Evolutionary conservation across 2,797 vertebrate species (phyloP).

Genomic region (Jordanella pulchra): DNA sequence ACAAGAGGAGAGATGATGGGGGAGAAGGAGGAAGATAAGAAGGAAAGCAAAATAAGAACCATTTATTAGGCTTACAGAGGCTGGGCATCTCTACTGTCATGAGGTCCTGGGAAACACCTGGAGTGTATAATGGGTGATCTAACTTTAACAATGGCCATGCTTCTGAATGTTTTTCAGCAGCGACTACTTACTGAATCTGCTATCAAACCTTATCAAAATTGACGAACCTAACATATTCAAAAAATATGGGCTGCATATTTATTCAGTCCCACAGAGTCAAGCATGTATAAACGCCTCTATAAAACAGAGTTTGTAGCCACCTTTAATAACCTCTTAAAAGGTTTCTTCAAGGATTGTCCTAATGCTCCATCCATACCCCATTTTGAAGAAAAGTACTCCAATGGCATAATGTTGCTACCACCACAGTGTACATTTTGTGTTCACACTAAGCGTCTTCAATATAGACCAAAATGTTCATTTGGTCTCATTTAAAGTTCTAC

Average conservation of each 20-base stretch:
- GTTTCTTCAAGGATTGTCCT: no score
- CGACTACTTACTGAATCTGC: constrained; percentile 11
- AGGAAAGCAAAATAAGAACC: constrained; percentile 44
- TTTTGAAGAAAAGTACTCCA: not conserved
- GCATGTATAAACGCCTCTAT: no score
- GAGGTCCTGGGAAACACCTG: constrained; percentile 65
- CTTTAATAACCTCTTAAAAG: not conserved
- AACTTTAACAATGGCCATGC: constrained; percentile 63
- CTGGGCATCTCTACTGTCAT: constrained; percentile 59
- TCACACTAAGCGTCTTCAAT: not conserved
- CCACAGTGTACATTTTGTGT: not conserved
- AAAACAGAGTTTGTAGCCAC: not conserved
- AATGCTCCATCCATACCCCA: not conserved
- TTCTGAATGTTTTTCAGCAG: constrained; percentile 42
- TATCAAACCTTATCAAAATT: not conserved
- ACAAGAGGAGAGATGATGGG: constrained; percentile 34
- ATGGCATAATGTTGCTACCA: not conserved
- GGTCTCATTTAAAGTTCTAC: not conserved
- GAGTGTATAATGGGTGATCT: constrained; percentile 55
- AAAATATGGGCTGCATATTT: no score
- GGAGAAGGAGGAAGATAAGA: constrained; percentile 30
- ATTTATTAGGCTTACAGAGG: constrained; percentile 44
- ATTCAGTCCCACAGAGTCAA: no score
- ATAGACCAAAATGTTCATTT: not conserved
- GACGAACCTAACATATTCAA: no score